A percentile compares a stretch with the other conserved stretches of the same genome.
phyloP scores from a whole-genome alignment of 1,140 invertebrate genomes.

The Caerostris extrusa region DNA sequence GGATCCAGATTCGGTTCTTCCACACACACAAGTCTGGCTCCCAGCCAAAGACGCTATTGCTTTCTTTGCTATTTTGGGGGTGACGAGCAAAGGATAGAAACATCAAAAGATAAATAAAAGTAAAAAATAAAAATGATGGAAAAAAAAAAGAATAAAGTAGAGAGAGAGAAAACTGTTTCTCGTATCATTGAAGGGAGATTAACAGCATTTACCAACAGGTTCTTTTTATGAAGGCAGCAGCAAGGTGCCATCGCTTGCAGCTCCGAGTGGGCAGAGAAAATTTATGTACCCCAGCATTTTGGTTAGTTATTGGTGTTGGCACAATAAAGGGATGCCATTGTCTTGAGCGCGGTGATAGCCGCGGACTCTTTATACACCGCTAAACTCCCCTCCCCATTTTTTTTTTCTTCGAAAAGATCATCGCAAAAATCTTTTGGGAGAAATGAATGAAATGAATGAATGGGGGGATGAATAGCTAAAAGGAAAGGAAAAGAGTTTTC shows the following conservation, averaged over 20 bases:
- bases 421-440: constrained; percentile 16
- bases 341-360: constrained; percentile 56
- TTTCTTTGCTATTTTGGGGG: constrained; percentile 66
- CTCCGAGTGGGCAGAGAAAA: constrained; percentile 46
- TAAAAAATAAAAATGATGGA: constrained; percentile 47
- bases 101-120: too few relatives aligned
- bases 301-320: not conserved
- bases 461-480: constrained; percentile 18
- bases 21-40: constrained; percentile 44
- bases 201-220: constrained; percentile 77
- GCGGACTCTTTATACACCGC: not conserved
- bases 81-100: constrained; percentile 29
- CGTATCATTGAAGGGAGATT: constrained; percentile 77
- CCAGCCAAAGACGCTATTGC: constrained; percentile 62
- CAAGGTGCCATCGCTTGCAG: constrained; percentile 10
- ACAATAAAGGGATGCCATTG: constrained; percentile 64
- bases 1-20: constrained; percentile 58
- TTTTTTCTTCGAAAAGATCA: constrained; percentile 61
- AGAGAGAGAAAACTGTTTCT: constrained; percentile 68
- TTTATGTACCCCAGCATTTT: constrained; percentile 65
- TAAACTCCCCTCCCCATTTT: constrained; percentile 39
- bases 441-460: too few relatives aligned
- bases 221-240: constrained; percentile 71
- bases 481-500: not conserved
- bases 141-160: constrained; percentile 15